These are phyloP conservation scores for Clanis bilineata DNA, from an alignment of 2,888 invertebrate species.

Conservation along the genomic window DNA sequence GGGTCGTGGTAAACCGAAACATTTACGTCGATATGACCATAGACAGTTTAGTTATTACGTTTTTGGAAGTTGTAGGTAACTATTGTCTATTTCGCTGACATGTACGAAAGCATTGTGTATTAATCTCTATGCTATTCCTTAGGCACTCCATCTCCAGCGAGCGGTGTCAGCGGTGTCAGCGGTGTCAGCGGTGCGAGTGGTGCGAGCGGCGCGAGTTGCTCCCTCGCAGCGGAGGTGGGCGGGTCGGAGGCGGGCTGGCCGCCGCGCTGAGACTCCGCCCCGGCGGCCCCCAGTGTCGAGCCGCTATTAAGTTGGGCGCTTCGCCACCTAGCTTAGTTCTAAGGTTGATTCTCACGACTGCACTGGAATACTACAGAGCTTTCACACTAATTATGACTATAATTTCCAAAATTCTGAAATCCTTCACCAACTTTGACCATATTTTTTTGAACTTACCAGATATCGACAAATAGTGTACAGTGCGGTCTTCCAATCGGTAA, in stretches of 20 bases:
- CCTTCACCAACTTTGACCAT: neutral
- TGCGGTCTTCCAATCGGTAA: neutral
- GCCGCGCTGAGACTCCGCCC: neutral
- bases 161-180: conserved; percentile 34
- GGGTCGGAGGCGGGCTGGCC: conserved; percentile 29
- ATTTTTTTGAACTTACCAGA: neutral
- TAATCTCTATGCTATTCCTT: no score
- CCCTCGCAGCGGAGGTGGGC: conserved; percentile 19
- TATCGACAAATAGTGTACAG: neutral
- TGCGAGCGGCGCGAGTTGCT: conserved; percentile 22
- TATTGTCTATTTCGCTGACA: no score
- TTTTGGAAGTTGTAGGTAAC: neutral
- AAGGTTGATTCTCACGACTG: conserved; percentile 29
- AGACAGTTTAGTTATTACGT: no score
- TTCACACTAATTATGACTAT: neutral
- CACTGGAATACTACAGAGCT: conserved; percentile 9
- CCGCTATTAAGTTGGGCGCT: conserved; percentile 77
- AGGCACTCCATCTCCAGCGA: conserved; percentile 55
- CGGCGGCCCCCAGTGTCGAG: conserved; percentile 44
- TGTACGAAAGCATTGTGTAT: no score
- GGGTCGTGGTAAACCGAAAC: no score
- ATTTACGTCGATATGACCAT: no score
- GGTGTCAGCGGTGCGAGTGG: neutral
- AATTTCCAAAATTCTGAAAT: neutral
- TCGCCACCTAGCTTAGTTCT: conserved; percentile 47